These are phyloP conservation scores for Athene noctua DNA, from an alignment of 2,113 vertebrate species.

Conservation along the genomic window DNA sequence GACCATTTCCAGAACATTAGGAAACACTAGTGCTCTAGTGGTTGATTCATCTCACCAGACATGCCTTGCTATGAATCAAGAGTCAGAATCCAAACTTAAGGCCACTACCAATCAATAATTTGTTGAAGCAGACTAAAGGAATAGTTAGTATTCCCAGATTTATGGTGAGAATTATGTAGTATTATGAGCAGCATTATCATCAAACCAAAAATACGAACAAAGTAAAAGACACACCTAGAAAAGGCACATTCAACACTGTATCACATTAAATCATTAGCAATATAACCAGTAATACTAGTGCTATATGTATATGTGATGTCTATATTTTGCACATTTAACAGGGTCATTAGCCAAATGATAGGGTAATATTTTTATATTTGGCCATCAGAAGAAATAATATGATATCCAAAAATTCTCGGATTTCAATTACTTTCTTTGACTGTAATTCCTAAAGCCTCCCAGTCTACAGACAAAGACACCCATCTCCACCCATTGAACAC, in stretches of 20 bases:
- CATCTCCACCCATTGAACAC: not conserved
- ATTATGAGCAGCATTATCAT: not conserved
- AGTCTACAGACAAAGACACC: not conserved
- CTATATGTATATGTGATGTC: not conserved
- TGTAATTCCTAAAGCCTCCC: not conserved
- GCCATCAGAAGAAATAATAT: not conserved
- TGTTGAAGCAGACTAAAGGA: not conserved
- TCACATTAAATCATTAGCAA: not conserved
- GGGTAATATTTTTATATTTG: not conserved
- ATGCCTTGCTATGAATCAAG: not conserved
- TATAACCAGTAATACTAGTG: not conserved
- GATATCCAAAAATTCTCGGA: not conserved
- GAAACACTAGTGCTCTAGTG: not conserved
- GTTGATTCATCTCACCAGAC: not conserved
- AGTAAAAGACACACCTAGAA: not conserved
- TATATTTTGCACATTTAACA: not conserved
- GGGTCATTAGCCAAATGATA: not conserved
- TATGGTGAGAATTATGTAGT: not conserved
- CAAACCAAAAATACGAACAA: not conserved
- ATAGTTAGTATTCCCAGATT: not conserved
- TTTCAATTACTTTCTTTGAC: not conserved
- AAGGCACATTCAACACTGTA: not conserved
- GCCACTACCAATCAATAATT: not conserved
- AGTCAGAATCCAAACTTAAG: not conserved
- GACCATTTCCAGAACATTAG: not conserved